These are phyloP conservation scores for Trichopria drosophilae DNA, from an alignment of 2,888 invertebrate species.

Conservation along the genomic window DNA sequence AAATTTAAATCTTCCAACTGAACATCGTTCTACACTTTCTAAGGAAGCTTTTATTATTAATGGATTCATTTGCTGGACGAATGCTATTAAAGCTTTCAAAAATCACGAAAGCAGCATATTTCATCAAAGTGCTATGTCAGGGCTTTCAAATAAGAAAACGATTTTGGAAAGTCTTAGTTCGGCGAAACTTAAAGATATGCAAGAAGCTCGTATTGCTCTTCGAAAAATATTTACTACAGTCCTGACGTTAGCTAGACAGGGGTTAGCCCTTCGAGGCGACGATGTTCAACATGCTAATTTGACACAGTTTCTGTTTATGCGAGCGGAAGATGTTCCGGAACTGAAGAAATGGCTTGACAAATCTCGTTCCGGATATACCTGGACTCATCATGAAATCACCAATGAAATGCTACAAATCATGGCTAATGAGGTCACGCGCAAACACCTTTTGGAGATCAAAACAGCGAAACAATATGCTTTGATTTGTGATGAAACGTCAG, in stretches of 20 bases:
- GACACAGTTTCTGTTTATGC: slow-evolving; percentile 27
- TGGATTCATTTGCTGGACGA: slow-evolving; percentile 31
- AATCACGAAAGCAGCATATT: slow-evolving; percentile 23
- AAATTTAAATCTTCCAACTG: too few species aligned
- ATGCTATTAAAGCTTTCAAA: slow-evolving; percentile 18
- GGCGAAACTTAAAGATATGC: slow-evolving; percentile 24
- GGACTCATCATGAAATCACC: slow-evolving; percentile 13
- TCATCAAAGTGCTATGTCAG: slow-evolving; percentile 14
- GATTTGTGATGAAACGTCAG: slow-evolving; percentile 29
- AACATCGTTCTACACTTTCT: too few species aligned
- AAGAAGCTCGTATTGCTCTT: slow-evolving; percentile 18
- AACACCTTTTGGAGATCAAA: slow-evolving; percentile 23
- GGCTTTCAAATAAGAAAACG: slow-evolving; percentile 15
- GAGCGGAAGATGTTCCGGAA: slow-evolving; percentile 23
- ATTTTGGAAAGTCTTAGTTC: slow-evolving; percentile 10
- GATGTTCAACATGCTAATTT: slow-evolving; percentile 30
- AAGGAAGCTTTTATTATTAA: slow-evolving; percentile 21
- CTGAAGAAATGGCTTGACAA: slow-evolving; percentile 12
- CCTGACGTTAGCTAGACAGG: slow-evolving; percentile 22
- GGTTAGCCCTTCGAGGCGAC: slow-evolving; percentile 18
- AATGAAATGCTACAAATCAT: slow-evolving; percentile 17
- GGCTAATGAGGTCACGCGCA: slow-evolving; percentile 20
- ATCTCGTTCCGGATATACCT: slow-evolving; percentile 2
- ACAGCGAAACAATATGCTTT: slow-evolving; percentile 25
- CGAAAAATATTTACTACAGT: slow-evolving; percentile 24